Evolutionary conservation across 2,888 invertebrate species (phyloP), one percentile per base, ranked within the genome.

Genomic region (Ypsolopha sequella): DNA sequence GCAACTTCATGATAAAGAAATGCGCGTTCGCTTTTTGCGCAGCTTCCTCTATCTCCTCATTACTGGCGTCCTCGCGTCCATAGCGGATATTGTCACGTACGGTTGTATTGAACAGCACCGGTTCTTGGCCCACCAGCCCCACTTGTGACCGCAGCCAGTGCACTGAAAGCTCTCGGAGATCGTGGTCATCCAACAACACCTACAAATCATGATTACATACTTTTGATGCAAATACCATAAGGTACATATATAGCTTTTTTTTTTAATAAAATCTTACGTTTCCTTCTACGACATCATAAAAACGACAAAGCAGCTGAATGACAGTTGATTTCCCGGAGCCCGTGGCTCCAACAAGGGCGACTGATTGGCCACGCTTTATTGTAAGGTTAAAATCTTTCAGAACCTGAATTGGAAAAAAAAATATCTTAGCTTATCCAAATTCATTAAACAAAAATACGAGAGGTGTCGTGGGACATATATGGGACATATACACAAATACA

Each of bases 51-150:
- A 95, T 91, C 46, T 94, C 92, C 33, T 88, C 88, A 58, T 88
- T 80, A 0, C 91, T 88, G 1, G 92, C 91, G 49, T 85, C 78
- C 54, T 89, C 87, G 24, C 91, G 87, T 0, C 97, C 97, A 64
- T 94, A 95, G 7, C 92, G 86, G 58, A 98, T 97, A 76, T 97
- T 98, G 68, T 97, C 95, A 7, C 89, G 89, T 41, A 97, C 93
- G 0, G 92, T 93, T 36, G 93, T 91, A 56, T 93, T 93, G 71
- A 97, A 97, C 8, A 97, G 86, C 6, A 96, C 90, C 0, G 94
- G 97, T 69, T 98, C 97, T 80, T 98, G 97, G 0, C 95, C 94
- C 1, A 98, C 97, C 7, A 96, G 90, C 0, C 96, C 96, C 53
- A 97, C 92, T 62, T 94, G 91, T 11, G 88, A 87, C 38, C 97